Conservation (phyloP, 2,113 vertebrate species). For the Thryonomys swinderianus region DNA sequence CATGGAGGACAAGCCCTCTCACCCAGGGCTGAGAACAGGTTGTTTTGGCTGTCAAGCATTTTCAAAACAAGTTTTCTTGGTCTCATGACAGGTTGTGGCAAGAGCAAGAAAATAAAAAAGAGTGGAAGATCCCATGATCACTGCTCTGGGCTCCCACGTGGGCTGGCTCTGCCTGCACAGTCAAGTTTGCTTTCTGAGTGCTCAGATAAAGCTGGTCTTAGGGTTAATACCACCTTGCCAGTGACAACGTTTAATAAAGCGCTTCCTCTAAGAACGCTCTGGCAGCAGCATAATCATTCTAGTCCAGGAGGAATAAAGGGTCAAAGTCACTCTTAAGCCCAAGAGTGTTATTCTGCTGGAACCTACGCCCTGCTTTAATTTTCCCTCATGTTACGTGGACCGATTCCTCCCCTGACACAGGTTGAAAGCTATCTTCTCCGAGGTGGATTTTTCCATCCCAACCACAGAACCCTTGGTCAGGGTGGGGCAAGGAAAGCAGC, state of each 20-base stretch:
- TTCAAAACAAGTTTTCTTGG: slow-evolving; percentile 88
- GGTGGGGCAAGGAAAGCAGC: slow-evolving; percentile 47
- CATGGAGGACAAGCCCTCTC: slow-evolving; percentile 74
- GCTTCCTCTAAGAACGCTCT: slow-evolving; percentile 75
- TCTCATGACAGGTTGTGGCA: slow-evolving; percentile 86
- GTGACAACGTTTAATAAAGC: slow-evolving; percentile 76
- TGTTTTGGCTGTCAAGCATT: slow-evolving; percentile 86
- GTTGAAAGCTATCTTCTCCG: slow-evolving; percentile 52
- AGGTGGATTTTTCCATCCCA: slow-evolving; percentile 65
- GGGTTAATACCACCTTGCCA: slow-evolving; percentile 62
- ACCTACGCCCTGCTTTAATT: slow-evolving; percentile 67
- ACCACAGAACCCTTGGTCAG: slow-evolving; percentile 2
- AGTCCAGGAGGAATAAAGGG: slow-evolving; percentile 76
- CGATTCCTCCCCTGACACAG: slow-evolving; percentile 49
- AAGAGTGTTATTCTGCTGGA: slow-evolving; percentile 62
- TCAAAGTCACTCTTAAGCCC: slow-evolving; percentile 78
- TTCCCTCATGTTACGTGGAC: slow-evolving; percentile 67
- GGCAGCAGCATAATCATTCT: slow-evolving; percentile 76
- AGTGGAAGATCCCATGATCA: slow-evolving; percentile 73
- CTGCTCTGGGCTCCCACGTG: slow-evolving; percentile 69
- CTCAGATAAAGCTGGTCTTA: slow-evolving; percentile 75
- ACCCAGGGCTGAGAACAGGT: slow-evolving; percentile 80
- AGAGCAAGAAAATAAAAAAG: slow-evolving; percentile 82
- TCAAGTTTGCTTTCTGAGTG: slow-evolving; percentile 68
- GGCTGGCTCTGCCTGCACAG: slow-evolving; percentile 67